These are phyloP conservation scores for Myoxocephalus aenaeus DNA, from an alignment of 2,797 vertebrate genomes.

Conservation along the genomic window DNA sequence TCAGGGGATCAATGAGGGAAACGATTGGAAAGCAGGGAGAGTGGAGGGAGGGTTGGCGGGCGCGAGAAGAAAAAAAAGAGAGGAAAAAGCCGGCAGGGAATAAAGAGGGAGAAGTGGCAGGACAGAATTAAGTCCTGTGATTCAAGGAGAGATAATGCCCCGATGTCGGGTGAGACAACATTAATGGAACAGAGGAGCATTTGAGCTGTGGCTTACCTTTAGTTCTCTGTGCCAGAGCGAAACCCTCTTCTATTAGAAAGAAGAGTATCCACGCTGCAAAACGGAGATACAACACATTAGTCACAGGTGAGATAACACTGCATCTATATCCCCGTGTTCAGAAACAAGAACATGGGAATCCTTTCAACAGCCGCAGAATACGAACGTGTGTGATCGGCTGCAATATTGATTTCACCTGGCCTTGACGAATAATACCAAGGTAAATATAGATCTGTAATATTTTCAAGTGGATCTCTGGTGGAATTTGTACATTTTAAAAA, in stretches of 20 bases:
- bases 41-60: conserved; percentile 6
- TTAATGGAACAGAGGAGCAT: not conserved
- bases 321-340: conserved; percentile 6
- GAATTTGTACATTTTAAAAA: conserved; percentile 1
- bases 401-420: conserved; percentile 31
- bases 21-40: conserved; percentile 42
- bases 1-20: conserved; percentile 49
- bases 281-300: conserved; percentile 55
- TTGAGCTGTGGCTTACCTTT: conserved; percentile 86
- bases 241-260: conserved; percentile 93
- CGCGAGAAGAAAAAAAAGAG: not conserved
- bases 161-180: conserved; percentile 5
- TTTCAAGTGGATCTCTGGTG: conserved; percentile 15
- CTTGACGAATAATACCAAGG: conserved; percentile 37
- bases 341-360: conserved; percentile 7
- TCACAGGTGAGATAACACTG: conserved; percentile 18
- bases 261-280: conserved; percentile 86
- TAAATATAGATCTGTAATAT: conserved; percentile 34
- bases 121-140: conserved; percentile 5
- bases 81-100: not conserved
- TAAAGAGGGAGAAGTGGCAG: conserved; percentile 5
- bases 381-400: not conserved
- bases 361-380: conserved; percentile 17
- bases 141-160: conserved; percentile 20
- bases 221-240: conserved; percentile 94